Conservation (phyloP, 2,797 vertebrate genomes). For the Acipenser ruthenus region DNA sequence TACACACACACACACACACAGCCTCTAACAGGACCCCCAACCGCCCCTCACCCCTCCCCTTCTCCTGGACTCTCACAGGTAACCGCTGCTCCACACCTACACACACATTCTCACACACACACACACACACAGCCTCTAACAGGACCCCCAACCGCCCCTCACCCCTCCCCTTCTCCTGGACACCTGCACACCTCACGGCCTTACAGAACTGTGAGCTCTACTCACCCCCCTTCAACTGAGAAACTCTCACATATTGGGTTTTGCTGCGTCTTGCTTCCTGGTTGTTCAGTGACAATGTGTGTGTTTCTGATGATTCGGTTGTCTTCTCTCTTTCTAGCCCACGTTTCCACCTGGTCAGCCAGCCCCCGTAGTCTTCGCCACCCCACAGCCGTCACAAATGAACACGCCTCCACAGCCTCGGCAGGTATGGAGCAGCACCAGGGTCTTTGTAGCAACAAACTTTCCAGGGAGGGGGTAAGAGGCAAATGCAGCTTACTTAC, state of each 20-base stretch:
- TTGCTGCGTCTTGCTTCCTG: background rate
- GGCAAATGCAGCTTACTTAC: no score
- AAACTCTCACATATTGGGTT: background rate
- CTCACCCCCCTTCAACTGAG: no score
- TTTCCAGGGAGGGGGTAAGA: no score
- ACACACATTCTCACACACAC: no score
- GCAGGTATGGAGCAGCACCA: conserved; percentile 63
- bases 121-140: conserved; percentile 52
- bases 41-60: no score
- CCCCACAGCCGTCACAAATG: conserved; percentile 86
- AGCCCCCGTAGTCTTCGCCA: conserved; percentile 82
- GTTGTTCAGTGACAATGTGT: background rate
- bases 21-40: no score
- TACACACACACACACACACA: no score
- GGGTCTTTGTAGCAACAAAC: no score
- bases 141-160: conserved; percentile 87
- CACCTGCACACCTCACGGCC: no score
- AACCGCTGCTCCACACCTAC: no score
- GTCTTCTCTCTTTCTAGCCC: conserved; percentile 49
- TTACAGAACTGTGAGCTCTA: no score
- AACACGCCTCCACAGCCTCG: conserved; percentile 87
- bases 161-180: conserved; percentile 87
- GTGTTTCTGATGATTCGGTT: conserved; percentile 9
- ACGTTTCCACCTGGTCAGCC: conserved; percentile 79
- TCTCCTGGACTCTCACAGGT: conserved; percentile 89